Percentiles rank a stretch among this genome's conserved stretches.
phyloP scores from a whole-genome alignment of 2,797 vertebrate genomes.

The Tangara arthus region DNA sequence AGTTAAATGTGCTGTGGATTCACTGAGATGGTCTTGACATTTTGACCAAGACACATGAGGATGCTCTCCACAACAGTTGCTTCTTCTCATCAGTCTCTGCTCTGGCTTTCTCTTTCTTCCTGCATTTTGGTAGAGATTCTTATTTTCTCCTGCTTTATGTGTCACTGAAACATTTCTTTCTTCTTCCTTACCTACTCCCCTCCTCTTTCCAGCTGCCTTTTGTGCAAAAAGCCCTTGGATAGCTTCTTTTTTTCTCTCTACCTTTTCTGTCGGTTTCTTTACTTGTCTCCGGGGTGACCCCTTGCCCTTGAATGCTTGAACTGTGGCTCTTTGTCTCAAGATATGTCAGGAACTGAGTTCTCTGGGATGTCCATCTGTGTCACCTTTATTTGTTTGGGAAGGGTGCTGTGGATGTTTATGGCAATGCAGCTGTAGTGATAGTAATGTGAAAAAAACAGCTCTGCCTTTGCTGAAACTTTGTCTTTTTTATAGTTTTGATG shows the following conservation, averaged over 20 bases:
- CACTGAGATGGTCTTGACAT: not conserved
- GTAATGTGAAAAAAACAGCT: not conserved
- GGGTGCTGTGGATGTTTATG: not conserved
- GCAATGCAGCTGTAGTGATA: not conserved
- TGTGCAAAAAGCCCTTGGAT: not conserved
- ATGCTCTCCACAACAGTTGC: not conserved
- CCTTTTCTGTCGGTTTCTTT: not conserved
- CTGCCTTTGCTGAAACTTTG: not conserved
- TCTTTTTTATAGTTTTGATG: not conserved
- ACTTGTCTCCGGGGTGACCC: not conserved
- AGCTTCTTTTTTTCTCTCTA: not conserved
- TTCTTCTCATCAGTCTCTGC: not conserved
- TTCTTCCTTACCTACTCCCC: not conserved
- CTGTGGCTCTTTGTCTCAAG: slow-evolving; percentile 3
- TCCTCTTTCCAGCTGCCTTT: not conserved
- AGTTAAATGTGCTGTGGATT: not conserved
- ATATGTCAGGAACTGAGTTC: slow-evolving; percentile 64
- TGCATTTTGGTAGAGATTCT: not conserved
- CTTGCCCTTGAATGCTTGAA: not conserved
- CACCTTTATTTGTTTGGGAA: slow-evolving; percentile 29
- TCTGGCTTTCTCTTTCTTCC: not conserved
- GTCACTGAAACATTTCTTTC: not conserved
- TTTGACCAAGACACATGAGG: not conserved
- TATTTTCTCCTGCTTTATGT: not conserved
- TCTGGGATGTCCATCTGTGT: slow-evolving; percentile 45